Percentiles rank a stretch among this genome's conserved stretches.
These are phyloP conservation scores for Cairina moschata DNA, from an alignment of 2,113 vertebrate genomes.

Conservation along the genomic window DNA sequence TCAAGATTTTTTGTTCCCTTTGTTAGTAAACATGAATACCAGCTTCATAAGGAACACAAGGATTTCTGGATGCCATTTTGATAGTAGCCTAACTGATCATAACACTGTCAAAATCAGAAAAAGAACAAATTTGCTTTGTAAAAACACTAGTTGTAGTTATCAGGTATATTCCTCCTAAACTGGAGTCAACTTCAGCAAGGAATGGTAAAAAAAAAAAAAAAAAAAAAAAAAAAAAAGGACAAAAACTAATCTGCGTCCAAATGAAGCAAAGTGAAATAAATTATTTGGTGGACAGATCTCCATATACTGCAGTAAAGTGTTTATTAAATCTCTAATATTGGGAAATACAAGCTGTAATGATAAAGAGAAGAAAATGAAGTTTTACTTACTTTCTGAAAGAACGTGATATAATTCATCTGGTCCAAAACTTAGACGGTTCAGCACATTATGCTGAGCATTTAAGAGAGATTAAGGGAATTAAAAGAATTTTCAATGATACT, in stretches of 20 bases:
- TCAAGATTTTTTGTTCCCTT: not conserved
- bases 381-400: not conserved
- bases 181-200: not conserved
- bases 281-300: not conserved
- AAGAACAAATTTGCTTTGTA: not conserved
- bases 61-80: not conserved
- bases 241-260: conserved; percentile 34
- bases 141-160: not conserved
- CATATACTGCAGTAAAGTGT: not conserved
- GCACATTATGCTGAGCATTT: conserved; percentile 1
- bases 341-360: not conserved
- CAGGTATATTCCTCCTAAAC: not conserved
- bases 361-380: not conserved
- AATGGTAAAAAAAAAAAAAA: not conserved
- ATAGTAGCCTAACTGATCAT: not conserved
- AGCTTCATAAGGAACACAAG: not conserved
- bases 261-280: not conserved
- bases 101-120: not conserved
- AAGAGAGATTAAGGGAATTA: conserved; percentile 48
- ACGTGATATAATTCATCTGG: not conserved
- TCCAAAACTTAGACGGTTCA: not conserved
- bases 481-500: conserved; percentile 19
- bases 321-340: conserved; percentile 27
- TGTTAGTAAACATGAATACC: not conserved
- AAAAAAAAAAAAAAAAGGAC: not conserved